Evolutionary conservation across 1,140 invertebrate genomes (phyloP).

Genomic region (Drosophila punjabiensis): DNA sequence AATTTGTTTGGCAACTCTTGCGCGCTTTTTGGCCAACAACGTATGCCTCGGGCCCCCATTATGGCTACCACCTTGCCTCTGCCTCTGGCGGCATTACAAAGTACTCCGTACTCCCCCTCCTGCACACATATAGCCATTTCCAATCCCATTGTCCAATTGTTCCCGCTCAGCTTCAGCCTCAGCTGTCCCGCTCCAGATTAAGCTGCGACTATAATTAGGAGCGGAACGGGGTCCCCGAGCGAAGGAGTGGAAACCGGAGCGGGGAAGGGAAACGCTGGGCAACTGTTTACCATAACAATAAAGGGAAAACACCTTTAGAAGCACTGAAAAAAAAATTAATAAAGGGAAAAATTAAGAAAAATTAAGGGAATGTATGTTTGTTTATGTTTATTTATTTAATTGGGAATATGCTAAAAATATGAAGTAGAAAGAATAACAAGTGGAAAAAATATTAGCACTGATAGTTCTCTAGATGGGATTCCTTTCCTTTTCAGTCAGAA

Average conservation of each 20-base stretch:
- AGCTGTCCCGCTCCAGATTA: slow-evolving; percentile 78
- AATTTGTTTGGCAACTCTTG: slow-evolving; percentile 83
- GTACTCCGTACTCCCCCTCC: slow-evolving; percentile 26
- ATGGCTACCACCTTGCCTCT: slow-evolving; percentile 31
- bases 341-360: neutral
- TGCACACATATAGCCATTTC: slow-evolving; percentile 18
- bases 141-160: slow-evolving; percentile 59
- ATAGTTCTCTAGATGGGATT: neutral
- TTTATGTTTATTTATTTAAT: neutral
- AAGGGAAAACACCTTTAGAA: slow-evolving; percentile 72
- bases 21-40: slow-evolving; percentile 75
- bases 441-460: neutral
- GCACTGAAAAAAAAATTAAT: slow-evolving; percentile 10
- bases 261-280: slow-evolving; percentile 13
- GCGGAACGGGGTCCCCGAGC: slow-evolving; percentile 19
- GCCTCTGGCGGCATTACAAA: slow-evolving; percentile 68
- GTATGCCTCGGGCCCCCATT: slow-evolving; percentile 9
- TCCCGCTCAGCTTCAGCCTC: slow-evolving; percentile 52
- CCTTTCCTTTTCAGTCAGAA: no score
- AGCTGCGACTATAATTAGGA: slow-evolving; percentile 79
- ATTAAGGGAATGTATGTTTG: no score
- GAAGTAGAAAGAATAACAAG: neutral
- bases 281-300: slow-evolving; percentile 82
- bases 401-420: neutral
- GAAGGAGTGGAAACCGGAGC: slow-evolving; percentile 8